Evolutionary conservation across 1,140 invertebrate species (phyloP).

Genomic region (Cydia pomonella): DNA sequence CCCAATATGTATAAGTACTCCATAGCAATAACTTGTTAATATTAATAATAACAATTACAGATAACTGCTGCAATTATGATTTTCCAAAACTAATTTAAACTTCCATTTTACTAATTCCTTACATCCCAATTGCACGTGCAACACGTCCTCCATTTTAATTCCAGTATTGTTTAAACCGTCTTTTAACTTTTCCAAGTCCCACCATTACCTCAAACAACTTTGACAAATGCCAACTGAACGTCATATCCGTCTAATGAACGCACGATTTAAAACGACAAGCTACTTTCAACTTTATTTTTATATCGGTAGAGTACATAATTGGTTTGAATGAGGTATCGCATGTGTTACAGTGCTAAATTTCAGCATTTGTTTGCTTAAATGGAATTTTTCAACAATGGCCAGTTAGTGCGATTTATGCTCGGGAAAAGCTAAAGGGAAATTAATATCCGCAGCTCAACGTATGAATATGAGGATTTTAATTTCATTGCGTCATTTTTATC

Average conservation of each 20-base stretch:
- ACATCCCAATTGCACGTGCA: background rate
- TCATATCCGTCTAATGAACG: constrained; percentile 6
- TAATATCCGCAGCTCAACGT: constrained; percentile 4
- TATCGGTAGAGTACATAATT: background rate
- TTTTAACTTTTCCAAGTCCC: constrained; percentile 7
- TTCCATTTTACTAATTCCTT: no score
- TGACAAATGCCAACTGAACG: constrained; percentile 7
- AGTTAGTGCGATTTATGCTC: constrained; percentile 14
- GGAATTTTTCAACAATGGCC: constrained; percentile 30
- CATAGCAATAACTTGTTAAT: no score
- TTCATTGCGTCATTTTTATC: background rate
- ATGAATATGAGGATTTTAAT: background rate
- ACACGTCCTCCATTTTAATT: background rate
- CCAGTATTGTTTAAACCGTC: background rate
- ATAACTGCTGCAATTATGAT: no score
- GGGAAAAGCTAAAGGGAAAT: background rate
- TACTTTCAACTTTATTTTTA: background rate
- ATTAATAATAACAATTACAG: no score
- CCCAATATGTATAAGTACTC: no score
- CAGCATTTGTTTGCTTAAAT: constrained; percentile 4
- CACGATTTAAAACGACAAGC: background rate
- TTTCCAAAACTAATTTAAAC: no score
- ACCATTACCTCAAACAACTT: constrained; percentile 8
- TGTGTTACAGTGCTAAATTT: constrained; percentile 24
- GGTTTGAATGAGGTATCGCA: background rate